A percentile compares a stretch with the other conserved stretches of the same genome.
These are phyloP conservation scores for Diadromus collaris DNA, from an alignment of 2,888 invertebrate genomes.

Conservation along the genomic window DNA sequence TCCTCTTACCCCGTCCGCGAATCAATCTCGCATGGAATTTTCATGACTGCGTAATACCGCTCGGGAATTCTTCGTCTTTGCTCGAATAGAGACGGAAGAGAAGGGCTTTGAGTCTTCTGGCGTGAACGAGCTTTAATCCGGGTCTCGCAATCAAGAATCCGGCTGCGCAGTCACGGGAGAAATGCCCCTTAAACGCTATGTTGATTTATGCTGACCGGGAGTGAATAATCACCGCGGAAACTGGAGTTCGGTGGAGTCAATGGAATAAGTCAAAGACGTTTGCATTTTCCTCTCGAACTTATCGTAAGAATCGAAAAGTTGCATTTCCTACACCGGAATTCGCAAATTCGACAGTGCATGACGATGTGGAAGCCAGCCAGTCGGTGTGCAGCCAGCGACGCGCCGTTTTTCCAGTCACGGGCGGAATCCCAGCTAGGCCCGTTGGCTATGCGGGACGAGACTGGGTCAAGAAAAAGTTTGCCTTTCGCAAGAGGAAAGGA, in stretches of 20 bases:
- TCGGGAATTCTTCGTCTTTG: slow-evolving; percentile 34
- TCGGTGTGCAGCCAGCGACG: not conserved
- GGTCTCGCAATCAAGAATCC: slow-evolving; percentile 12
- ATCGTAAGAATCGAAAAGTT: slow-evolving; percentile 1
- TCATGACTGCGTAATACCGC: slow-evolving; percentile 46
- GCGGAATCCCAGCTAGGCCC: not conserved
- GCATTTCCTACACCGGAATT: not conserved
- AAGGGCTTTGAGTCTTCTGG: not conserved
- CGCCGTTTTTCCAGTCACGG: slow-evolving; percentile 6
- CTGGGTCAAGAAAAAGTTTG: slow-evolving; percentile 44
- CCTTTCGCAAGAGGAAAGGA: slow-evolving; percentile 44
- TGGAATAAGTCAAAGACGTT: slow-evolving; percentile 10
- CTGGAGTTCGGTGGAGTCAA: not conserved
- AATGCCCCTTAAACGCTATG: slow-evolving; percentile 18
- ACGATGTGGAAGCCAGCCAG: not conserved
- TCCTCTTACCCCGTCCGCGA: slow-evolving; percentile 18
- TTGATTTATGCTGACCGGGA: slow-evolving; percentile 23
- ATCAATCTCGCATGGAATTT: slow-evolving; percentile 51
- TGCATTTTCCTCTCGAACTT: not conserved
- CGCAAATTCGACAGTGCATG: not conserved
- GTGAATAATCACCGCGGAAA: slow-evolving; percentile 9
- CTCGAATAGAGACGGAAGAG: not conserved
- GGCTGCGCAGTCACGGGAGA: slow-evolving; percentile 7
- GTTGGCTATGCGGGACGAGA: slow-evolving; percentile 3
- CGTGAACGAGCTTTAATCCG: not conserved